Evolutionary conservation across 37 sponge, comb jelly and placozoan genomes (phyloP).

Genomic region (Mnemiopsis leidyi): DNA sequence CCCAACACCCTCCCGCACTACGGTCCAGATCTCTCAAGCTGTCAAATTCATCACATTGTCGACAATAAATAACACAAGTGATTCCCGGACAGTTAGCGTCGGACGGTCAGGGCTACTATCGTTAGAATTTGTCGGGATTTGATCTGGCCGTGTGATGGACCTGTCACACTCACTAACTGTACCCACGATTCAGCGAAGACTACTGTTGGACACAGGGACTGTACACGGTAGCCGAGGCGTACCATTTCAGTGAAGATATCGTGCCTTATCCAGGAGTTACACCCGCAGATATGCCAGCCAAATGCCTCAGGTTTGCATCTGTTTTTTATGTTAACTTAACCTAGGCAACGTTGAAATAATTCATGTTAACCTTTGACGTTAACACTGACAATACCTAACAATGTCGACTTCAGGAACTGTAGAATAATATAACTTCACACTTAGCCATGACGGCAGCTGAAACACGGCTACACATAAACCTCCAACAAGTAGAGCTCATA

Average conservation of each 20-base stretch:
- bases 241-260: neutral
- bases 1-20: neutral
- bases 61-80: neutral
- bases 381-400: no score
- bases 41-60: neutral
- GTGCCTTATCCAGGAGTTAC: neutral
- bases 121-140: neutral
- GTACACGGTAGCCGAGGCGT: conserved; percentile 29
- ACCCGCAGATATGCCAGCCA: neutral
- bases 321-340: no score
- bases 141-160: neutral
- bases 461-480: neutral
- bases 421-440: no score
- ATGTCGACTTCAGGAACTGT: no score
- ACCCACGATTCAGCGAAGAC: neutral
- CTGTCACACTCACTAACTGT: neutral
- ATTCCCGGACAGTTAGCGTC: neutral
- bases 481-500: neutral
- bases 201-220: conserved; percentile 43
- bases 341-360: no score
- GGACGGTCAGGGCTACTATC: neutral
- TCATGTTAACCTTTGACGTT: no score
- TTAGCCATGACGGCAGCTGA: no score
- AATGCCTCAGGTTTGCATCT: neutral
- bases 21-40: neutral